Conservation (phyloP, 2,888 invertebrate species). For the Tetheella fluctuosa region DNA sequence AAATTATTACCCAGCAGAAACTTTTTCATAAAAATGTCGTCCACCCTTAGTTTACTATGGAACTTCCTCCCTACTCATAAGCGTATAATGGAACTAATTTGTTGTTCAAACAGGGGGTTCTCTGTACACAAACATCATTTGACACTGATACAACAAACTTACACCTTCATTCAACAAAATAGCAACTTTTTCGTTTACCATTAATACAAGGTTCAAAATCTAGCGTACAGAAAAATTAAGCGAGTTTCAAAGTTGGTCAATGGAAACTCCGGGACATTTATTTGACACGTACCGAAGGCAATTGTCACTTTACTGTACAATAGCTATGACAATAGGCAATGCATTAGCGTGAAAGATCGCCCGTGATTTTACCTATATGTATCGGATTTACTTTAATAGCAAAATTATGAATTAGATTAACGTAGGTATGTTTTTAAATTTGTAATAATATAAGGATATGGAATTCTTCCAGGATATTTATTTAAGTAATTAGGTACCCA, state of each 20-base stretch:
- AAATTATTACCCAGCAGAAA: neutral
- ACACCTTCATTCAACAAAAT: neutral
- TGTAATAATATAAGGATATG: too few species aligned
- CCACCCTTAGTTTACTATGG: constrained; percentile 54
- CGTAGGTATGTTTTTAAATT: neutral
- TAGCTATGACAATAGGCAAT: too few species aligned
- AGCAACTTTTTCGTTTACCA: constrained; percentile 12
- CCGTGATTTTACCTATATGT: constrained; percentile 63
- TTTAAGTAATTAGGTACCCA: too few species aligned
- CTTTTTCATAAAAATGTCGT: constrained; percentile 33
- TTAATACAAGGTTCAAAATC: constrained; percentile 31
- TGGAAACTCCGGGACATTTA: constrained; percentile 66
- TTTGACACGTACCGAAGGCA: constrained; percentile 74
- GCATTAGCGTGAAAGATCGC: constrained; percentile 46
- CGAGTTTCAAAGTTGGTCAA: constrained; percentile 30
- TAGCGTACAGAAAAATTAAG: constrained; percentile 7
- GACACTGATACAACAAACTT: constrained; percentile 42
- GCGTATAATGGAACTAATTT: constrained; percentile 82
- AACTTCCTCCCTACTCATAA: constrained; percentile 71
- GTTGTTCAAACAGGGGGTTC: constrained; percentile 80
- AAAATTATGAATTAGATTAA: neutral
- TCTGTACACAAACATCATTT: constrained; percentile 71
- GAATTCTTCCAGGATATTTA: too few species aligned
- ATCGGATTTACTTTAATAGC: constrained; percentile 59
- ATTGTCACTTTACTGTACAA: constrained; percentile 63